Evolutionary conservation across 2,797 vertebrate genomes (phyloP), one percentile per base, ranked within the genome.

Genomic region (Urocyon cinereoargenteus): DNA sequence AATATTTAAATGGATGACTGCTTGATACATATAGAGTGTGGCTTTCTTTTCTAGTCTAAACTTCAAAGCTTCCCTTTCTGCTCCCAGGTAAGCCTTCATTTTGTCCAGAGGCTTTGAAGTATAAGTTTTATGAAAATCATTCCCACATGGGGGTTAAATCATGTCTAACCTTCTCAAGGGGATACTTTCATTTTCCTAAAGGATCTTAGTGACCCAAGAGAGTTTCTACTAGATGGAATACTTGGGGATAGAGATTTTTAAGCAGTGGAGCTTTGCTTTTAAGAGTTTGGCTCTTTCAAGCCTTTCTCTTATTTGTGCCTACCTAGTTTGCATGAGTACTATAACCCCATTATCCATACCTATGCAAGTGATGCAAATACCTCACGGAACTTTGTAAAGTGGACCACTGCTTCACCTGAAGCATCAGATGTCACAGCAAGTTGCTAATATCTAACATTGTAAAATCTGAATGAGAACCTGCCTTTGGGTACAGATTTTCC

Each of bases 131-230:
- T 68, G 49, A 73, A 97, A 93, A 72, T 64, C 22, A 79, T 31
- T 81, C 14, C 31, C 36, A 53, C 11, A 9, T 21, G 49, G 70
- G 19, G 15, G 18, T 78, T 78, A 90, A 89, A 81, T 82, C 82
- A 85, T 53, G 22, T 7, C 26, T 53, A 49, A 40, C 3, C 10
- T 78, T 97, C 15, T 15, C n/a, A 55, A 81, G 40, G 31, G 6
- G n/a, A 75, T 75, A 70, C 55, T 92, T 97, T 94, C 18, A 55
- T 86, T 97, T 89, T 61, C 15, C 79, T 57, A 79, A 86, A 83
- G 36, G 53, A 79, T 45, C 53, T 87, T 61, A 28, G 61, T 81
- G 77, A 61, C 36, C 7, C 36, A 26, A 90, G 55, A 73, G n/a
- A 53, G 3, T 59, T 22, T 78, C 55, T 95, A 14, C n/a, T 31